phyloP scores from a whole-genome alignment of 2,888 invertebrate genomes.

The Creontiades dilutus region DNA sequence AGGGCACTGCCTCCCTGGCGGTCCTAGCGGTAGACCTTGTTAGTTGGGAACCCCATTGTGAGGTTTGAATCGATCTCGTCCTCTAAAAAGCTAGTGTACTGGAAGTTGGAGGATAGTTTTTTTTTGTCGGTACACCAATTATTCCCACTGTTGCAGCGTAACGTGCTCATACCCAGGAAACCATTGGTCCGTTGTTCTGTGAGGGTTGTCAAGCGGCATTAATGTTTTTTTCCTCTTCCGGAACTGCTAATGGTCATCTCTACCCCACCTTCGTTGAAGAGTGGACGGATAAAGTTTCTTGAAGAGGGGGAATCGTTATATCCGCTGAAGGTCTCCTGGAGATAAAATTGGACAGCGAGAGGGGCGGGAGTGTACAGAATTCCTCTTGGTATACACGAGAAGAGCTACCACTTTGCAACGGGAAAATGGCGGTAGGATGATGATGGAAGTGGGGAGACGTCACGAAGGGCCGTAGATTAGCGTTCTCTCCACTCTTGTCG shows the following conservation, averaged over 20 bases:
- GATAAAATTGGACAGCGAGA: neutral
- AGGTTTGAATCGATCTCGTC: no score
- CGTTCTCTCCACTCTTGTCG: slow-evolving; percentile 12
- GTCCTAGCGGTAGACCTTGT: no score
- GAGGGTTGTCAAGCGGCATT: neutral
- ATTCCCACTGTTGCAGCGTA: neutral
- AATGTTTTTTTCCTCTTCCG: neutral
- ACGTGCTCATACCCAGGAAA: neutral
- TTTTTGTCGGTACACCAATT: neutral
- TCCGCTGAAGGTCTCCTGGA: neutral
- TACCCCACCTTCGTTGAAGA: neutral
- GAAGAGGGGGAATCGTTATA: neutral
- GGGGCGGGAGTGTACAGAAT: neutral
- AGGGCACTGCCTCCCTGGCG: no score
- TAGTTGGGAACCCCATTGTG: no score
- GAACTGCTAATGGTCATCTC: neutral
- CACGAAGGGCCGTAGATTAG: slow-evolving; percentile 1
- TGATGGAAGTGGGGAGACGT: neutral
- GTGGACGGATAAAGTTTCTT: neutral
- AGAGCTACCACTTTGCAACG: neutral
- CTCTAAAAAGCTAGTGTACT: no score
- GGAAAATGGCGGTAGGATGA: neutral
- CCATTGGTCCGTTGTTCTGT: neutral
- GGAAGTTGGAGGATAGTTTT: no score
- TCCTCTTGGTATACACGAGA: neutral